Conservation (phyloP, 2,797 vertebrate species). For the Morelia viridis region DNA sequence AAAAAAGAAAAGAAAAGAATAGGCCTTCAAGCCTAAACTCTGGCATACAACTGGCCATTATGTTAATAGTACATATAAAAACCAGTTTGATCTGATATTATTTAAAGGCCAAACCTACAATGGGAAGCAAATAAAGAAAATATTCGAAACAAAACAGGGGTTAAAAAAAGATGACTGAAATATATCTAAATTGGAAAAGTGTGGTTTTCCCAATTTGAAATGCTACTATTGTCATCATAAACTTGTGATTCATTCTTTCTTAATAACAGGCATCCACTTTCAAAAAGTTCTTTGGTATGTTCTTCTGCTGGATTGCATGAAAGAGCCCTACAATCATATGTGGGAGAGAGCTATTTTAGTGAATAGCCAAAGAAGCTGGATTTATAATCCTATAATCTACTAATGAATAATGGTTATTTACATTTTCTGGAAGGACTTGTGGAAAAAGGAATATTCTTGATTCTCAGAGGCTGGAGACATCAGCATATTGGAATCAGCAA, state of each 20-base stretch:
- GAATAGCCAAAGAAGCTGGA: background rate
- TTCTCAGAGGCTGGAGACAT: background rate
- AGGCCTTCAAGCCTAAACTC: background rate
- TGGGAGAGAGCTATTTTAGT: background rate
- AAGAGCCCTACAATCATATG: no score
- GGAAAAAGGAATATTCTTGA: background rate
- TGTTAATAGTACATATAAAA: background rate
- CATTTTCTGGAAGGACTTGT: background rate
- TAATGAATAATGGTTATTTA: background rate
- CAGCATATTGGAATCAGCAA: background rate
- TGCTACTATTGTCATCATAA: background rate
- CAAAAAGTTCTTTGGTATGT: background rate
- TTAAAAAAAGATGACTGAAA: background rate
- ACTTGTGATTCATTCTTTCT: background rate
- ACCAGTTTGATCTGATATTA: background rate
- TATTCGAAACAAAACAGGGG: background rate
- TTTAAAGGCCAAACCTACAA: background rate
- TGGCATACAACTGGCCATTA: background rate
- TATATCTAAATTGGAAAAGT: background rate
- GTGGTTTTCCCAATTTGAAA: background rate
- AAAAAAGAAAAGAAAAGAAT: background rate
- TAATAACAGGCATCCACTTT: background rate
- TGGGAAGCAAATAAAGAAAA: background rate
- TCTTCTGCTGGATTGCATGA: background rate
- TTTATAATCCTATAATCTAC: background rate